Percentiles rank a stretch among this genome's conserved stretches.
Conservation (phyloP, 2,888 invertebrate genomes). For the Cabera pusaria region DNA sequence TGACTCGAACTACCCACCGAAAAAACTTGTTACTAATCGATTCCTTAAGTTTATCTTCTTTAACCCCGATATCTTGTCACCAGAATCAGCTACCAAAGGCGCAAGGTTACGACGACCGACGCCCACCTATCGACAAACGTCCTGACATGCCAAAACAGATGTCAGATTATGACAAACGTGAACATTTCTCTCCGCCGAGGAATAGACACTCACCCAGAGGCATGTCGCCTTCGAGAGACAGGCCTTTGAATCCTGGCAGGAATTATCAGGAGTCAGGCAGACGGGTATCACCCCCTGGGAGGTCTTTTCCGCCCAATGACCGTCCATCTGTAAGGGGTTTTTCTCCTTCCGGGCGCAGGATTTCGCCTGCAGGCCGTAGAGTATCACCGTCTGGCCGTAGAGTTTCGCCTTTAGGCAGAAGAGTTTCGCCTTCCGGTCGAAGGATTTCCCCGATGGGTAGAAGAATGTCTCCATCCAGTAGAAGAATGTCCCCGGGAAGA, state of each 20-base stretch:
- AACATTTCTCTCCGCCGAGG: constrained; percentile 19
- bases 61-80: neutral
- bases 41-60: no score
- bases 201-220: constrained; percentile 1
- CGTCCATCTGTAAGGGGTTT: constrained; percentile 16
- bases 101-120: constrained; percentile 37
- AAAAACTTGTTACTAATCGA: no score
- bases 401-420: constrained; percentile 33
- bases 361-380: constrained; percentile 29
- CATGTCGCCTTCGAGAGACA: constrained; percentile 9
- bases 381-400: constrained; percentile 31
- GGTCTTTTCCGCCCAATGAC: constrained; percentile 24
- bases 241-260: constrained; percentile 1
- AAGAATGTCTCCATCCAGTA: constrained; percentile 29
- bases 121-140: constrained; percentile 31
- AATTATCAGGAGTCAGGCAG: constrained; percentile 7
- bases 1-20: no score
- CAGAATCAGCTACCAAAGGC: constrained; percentile 36
- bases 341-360: constrained; percentile 28
- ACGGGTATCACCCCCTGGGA: constrained; percentile 9
- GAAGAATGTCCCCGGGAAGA: constrained; percentile 29
- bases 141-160: constrained; percentile 21
- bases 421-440: constrained; percentile 30
- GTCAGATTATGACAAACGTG: constrained; percentile 32
- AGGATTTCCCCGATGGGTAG: constrained; percentile 31